Evolutionary conservation across 2,888 invertebrate genomes (phyloP).

Genomic region (Cosmorhoe ocellata): DNA sequence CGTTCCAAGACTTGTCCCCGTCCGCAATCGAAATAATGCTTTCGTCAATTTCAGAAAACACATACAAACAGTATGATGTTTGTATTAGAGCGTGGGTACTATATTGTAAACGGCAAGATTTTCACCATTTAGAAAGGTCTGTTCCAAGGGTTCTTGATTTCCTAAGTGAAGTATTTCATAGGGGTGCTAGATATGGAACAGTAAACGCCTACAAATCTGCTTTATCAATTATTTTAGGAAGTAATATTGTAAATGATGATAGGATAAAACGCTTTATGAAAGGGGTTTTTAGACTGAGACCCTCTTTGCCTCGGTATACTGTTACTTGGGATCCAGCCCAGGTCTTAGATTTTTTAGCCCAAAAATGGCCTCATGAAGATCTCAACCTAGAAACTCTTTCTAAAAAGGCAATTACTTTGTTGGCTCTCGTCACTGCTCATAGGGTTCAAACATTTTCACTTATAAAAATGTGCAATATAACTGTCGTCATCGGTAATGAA

Average conservation of each 20-base stretch:
- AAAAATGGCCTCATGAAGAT: too few species aligned
- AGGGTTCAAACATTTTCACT: too few species aligned
- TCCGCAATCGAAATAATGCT: conserved; percentile 22
- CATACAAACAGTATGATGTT: conserved; percentile 21
- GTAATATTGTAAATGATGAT: conserved; percentile 4
- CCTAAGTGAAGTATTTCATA: conserved; percentile 3
- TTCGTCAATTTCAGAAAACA: conserved; percentile 11
- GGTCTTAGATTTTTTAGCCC: too few species aligned
- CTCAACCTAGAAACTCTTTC: too few species aligned
- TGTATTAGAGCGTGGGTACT: conserved; percentile 17
- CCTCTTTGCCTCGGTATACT: too few species aligned
- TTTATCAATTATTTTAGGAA: conserved; percentile 5
- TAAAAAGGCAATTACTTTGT: too few species aligned
- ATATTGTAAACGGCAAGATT: conserved; percentile 6
- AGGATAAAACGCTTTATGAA: conserved; percentile 17
- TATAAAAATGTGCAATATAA: too few species aligned
- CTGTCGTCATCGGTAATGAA: too few species aligned
- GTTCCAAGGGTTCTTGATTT: conserved; percentile 15
- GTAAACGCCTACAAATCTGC: conserved; percentile 15
- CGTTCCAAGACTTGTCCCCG: neutral
- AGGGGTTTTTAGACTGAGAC: conserved; percentile 4
- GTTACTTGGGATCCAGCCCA: too few species aligned
- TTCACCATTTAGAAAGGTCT: conserved; percentile 5
- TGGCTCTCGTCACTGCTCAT: too few species aligned
- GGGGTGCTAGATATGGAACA: conserved; percentile 12